phyloP scores from a whole-genome alignment of 2,888 invertebrate genomes.

The Prenolepis imparis region DNA sequence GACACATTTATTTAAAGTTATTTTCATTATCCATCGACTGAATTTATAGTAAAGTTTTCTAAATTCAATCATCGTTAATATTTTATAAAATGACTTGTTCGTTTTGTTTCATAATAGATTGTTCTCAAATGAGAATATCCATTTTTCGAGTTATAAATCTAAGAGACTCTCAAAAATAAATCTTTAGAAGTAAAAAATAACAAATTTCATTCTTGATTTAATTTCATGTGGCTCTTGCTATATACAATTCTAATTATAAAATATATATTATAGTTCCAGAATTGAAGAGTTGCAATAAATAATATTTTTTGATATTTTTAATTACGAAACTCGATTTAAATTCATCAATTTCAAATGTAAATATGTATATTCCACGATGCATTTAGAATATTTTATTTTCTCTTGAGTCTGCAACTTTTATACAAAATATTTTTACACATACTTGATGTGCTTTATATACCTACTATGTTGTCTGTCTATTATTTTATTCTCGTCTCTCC shows the following conservation, averaged over 20 bases:
- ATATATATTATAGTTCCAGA: background rate
- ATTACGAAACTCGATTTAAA: too few species aligned
- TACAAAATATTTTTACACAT: background rate
- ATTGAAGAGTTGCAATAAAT: background rate
- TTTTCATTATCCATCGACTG: background rate
- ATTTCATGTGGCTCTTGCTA: background rate
- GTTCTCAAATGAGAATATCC: background rate
- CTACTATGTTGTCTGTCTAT: too few species aligned
- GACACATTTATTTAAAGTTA: background rate
- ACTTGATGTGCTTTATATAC: background rate
- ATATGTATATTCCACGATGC: background rate
- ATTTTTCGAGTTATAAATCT: background rate
- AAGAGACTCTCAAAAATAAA: background rate
- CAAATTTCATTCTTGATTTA: background rate
- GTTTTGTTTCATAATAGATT: background rate
- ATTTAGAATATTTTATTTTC: background rate
- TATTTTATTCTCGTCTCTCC: background rate
- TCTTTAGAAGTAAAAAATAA: background rate
- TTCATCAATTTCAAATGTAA: too few species aligned
- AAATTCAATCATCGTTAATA: background rate
- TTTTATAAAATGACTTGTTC: background rate
- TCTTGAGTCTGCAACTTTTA: background rate
- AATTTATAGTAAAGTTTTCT: background rate
- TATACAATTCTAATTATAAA: background rate
- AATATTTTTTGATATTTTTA: background rate